Percentiles rank a stretch among this genome's conserved stretches.
These are phyloP conservation scores for Mercenaria mercenaria DNA, from an alignment of 1,140 invertebrate species.

Conservation along the genomic window DNA sequence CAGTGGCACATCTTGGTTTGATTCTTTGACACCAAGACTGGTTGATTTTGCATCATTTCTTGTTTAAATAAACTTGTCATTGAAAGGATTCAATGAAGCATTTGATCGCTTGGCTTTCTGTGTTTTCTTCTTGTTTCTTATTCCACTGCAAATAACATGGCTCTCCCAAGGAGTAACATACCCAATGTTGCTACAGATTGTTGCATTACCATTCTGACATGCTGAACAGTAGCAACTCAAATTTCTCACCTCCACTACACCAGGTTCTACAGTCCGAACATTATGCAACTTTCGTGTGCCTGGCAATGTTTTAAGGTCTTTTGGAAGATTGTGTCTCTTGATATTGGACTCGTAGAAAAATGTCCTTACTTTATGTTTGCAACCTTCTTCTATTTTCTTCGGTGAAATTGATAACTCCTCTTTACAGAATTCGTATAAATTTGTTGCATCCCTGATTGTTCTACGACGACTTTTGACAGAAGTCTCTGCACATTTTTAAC, in stretches of 20 bases:
- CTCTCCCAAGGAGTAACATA: background rate
- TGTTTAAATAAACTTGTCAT: background rate
- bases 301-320: background rate
- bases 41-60: background rate
- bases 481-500: conserved; percentile 37
- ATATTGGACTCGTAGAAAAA: background rate
- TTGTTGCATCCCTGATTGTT: background rate
- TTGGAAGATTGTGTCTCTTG: background rate
- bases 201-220: background rate
- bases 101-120: background rate
- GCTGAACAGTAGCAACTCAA: background rate
- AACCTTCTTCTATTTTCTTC: background rate
- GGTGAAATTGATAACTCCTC: background rate
- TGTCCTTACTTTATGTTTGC: background rate
- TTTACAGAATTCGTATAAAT: background rate
- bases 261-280: background rate
- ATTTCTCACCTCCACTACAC: background rate
- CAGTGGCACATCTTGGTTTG: too few relatives aligned
- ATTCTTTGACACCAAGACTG: background rate
- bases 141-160: too few relatives aligned
- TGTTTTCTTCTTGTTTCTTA: background rate
- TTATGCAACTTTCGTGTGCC: background rate
- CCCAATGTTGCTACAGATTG: background rate
- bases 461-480: background rate
- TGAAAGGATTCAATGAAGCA: background rate